Evolutionary conservation across 2,797 vertebrate species (phyloP).

Genomic region (Oreortyx pictus): DNA sequence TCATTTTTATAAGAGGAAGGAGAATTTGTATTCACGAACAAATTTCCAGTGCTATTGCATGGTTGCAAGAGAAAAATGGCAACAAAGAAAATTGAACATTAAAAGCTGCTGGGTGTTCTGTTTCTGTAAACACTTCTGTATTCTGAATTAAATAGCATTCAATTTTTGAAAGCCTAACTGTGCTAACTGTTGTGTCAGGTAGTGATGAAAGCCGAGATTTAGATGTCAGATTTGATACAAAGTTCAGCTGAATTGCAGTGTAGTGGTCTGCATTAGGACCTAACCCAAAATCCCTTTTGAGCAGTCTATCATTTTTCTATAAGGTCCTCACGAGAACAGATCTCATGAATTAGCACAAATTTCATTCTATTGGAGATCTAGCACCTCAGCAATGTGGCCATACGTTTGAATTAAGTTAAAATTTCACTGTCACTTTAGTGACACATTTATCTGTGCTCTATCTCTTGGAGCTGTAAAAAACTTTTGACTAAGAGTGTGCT

Average conservation of each 20-base stretch:
- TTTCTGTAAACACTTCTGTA: constrained; percentile 24
- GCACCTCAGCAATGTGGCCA: neutral
- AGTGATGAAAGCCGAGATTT: neutral
- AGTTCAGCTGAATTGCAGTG: neutral
- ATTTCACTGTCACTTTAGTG: neutral
- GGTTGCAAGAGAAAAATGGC: neutral
- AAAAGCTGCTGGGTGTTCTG: neutral
- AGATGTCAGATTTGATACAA: neutral
- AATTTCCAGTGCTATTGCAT: neutral
- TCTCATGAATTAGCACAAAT: neutral
- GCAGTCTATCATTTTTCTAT: neutral
- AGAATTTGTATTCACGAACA: neutral
- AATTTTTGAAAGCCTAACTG: neutral
- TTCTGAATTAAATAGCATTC: neutral
- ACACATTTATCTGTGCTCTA: neutral
- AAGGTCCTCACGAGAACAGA: neutral
- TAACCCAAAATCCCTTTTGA: constrained; percentile 18
- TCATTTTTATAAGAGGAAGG: neutral
- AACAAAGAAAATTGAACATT: constrained; percentile 26
- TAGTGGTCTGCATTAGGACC: neutral
- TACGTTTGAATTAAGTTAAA: neutral
- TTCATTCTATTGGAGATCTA: neutral
- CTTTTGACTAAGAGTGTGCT: neutral
- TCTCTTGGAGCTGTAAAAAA: neutral
- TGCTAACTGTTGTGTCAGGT: neutral